Evolutionary conservation across 2,113 vertebrate species (phyloP).

Genomic region (Chlamydotis undulata): DNA sequence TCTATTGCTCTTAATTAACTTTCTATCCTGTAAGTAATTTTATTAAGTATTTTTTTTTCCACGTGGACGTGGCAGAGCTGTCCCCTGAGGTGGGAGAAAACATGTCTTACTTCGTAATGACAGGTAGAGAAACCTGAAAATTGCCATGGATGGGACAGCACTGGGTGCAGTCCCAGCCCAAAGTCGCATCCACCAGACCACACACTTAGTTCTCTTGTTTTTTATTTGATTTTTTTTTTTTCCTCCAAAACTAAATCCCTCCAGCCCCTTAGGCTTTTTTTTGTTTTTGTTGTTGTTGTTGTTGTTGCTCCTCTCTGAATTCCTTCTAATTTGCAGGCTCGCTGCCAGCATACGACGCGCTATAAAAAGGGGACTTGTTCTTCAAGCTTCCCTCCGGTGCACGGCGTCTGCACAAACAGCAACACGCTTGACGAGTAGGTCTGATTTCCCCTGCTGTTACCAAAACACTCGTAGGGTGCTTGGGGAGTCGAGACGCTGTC

Average conservation of each 20-base stretch:
- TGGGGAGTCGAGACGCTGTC: neutral
- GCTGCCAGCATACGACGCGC: neutral
- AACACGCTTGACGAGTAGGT: neutral
- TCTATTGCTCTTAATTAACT: neutral
- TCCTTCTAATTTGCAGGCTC: slow-evolving; percentile 51
- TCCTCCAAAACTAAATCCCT: slow-evolving; percentile 31
- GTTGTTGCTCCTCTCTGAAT: slow-evolving; percentile 49
- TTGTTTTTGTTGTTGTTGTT: slow-evolving; percentile 3
- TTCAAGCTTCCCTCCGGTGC: slow-evolving; percentile 47
- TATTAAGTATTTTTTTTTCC: neutral
- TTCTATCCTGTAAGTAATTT: neutral
- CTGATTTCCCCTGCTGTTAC: neutral
- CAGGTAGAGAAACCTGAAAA: neutral
- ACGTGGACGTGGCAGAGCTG: accelerated
- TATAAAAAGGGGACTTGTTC: slow-evolving; percentile 68
- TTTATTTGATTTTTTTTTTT: too few relatives aligned
- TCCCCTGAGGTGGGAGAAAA: neutral
- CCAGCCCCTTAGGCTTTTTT: slow-evolving; percentile 37
- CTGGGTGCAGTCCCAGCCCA: neutral
- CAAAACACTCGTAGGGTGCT: neutral
- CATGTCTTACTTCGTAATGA: neutral
- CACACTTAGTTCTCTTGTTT: slow-evolving; percentile 6
- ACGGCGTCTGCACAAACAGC: slow-evolving; percentile 40
- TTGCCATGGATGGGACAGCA: neutral
- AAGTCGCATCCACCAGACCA: neutral